Evolutionary conservation across 1,140 invertebrate genomes (phyloP).

Genomic region (Microplitis mediator): DNA sequence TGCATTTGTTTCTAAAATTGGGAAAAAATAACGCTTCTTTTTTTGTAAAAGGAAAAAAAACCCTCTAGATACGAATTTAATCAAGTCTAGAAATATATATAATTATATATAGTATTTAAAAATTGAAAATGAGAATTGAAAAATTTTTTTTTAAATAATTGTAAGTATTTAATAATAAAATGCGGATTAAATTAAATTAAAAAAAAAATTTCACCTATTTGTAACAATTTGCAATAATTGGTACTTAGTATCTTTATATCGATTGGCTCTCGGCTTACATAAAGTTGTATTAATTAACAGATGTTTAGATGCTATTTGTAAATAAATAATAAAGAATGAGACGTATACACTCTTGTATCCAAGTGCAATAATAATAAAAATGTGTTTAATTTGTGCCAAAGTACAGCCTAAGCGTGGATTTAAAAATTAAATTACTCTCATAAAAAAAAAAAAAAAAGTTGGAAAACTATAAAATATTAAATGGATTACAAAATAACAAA

Average conservation of each 20-base stretch:
- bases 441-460: slow-evolving; percentile 28
- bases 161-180: neutral
- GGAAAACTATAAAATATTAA: neutral
- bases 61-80: slow-evolving; percentile 35
- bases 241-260: neutral
- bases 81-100: neutral
- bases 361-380: slow-evolving; percentile 53
- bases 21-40: neutral
- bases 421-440: neutral
- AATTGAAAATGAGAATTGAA: neutral
- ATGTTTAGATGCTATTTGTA: slow-evolving; percentile 47
- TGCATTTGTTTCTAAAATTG: neutral
- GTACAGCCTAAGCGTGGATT: slow-evolving; percentile 37
- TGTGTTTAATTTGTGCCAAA: slow-evolving; percentile 55
- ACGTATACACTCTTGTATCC: slow-evolving; percentile 48
- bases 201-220: neutral
- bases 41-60: neutral
- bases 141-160: neutral
- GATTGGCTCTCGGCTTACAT: slow-evolving; percentile 24
- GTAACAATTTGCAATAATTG: slow-evolving; percentile 19
- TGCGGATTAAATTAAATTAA: slow-evolving; percentile 4
- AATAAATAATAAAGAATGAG: slow-evolving; percentile 41
- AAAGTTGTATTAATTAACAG: slow-evolving; percentile 35
- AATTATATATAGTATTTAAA: slow-evolving; percentile 5
- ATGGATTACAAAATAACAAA: neutral